These are phyloP conservation scores for Sphaeramia orbicularis DNA, from an alignment of 2,797 vertebrate species.

Conservation along the genomic window DNA sequence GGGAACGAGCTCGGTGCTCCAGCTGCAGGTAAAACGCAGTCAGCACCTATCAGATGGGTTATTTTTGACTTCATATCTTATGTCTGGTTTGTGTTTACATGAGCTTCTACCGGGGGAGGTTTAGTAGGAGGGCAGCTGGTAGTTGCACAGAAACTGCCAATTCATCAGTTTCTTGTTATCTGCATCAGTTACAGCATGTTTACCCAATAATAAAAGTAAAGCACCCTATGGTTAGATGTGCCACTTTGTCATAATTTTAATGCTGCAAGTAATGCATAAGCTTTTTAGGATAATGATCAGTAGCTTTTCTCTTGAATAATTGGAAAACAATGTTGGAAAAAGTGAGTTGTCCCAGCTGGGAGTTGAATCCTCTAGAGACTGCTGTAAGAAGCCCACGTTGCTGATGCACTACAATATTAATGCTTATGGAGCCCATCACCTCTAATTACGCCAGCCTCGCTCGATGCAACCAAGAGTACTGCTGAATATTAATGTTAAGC, in stretches of 20 bases:
- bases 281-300: conserved; percentile 22
- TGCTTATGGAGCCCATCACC: conserved; percentile 78
- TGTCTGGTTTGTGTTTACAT: conserved; percentile 63
- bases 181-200: background rate
- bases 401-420: conserved; percentile 79
- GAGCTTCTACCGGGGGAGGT: conserved; percentile 24
- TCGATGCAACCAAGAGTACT: conserved; percentile 63
- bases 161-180: conserved; percentile 19
- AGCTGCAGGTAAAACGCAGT: conserved; percentile 44
- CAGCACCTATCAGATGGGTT: conserved; percentile 57
- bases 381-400: conserved; percentile 52
- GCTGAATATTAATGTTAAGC: conserved; percentile 82
- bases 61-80: conserved; percentile 66
- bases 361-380: conserved; percentile 44
- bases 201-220: conserved; percentile 19
- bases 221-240: background rate
- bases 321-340: conserved; percentile 27
- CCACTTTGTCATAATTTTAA: background rate
- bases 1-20: conserved; percentile 46
- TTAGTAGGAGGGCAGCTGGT: background rate
- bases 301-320: conserved; percentile 12
- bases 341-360: conserved; percentile 43
- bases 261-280: background rate
- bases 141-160: background rate
- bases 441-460: conserved; percentile 76